Base-by-base conservation (phyloP, 2,113 vertebrate species). In the Menura novaehollandiae region DNA sequence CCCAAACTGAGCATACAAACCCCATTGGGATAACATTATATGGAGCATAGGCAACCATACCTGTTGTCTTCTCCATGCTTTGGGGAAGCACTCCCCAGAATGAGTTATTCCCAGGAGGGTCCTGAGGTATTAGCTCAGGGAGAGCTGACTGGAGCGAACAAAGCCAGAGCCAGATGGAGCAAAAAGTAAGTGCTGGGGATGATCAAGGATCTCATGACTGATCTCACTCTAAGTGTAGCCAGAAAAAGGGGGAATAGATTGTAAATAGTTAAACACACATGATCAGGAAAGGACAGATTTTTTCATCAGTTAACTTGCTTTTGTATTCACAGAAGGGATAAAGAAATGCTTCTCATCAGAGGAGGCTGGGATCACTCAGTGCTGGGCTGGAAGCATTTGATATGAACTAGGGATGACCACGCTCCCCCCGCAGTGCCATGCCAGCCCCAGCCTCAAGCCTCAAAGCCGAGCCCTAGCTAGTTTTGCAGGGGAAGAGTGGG, bases 251-350 rank as follows among this genome's bases (percentile, higher is more conserved):
- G 26, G 14, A 76, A 28, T 43, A n/a, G 35, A 24, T 68, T 73
- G n/a, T 66, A 74, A 91, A 62, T 60, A 82, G 30, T 49, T 62
- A 64, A 81, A 59, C 23, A 43, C 62, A 32, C 1, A 4, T 0
- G 1, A 53, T 26, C 44, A 69, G 35, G n/a, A 78, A 89, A 55
- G 37, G 87, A 41, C 37, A 87, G 55, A 32, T 89, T 24, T 69
- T 73, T 93, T 58, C 19, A 69, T 74, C 46, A 49, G 44, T 62
- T 91, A 46, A 84, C 87, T 85, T 67, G 22, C 46, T 88, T 88
- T 67, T 71, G 51, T 62, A 30, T 58, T 93, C 69, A 78, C 6
- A 41, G 64, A 78, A 89, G 10, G 26, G 41, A 17, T 51, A 62
- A 74, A 84, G 11, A 85, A 77, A 32, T 37, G 19, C 24, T 77